phyloP scores from a whole-genome alignment of 2,888 invertebrate genomes.

The Plagodis pulveraria region DNA sequence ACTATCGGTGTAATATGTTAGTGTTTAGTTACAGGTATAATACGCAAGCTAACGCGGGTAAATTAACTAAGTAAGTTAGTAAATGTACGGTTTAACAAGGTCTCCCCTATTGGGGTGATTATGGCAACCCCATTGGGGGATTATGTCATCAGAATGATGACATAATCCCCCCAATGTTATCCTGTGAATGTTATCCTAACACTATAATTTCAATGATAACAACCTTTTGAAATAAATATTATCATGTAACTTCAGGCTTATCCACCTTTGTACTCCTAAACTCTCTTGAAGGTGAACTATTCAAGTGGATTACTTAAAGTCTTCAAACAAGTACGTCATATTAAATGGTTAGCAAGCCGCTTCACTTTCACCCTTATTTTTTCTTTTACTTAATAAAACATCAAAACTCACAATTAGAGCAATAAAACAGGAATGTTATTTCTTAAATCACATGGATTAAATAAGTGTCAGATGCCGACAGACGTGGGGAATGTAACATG shows the following conservation, averaged over 20 bases:
- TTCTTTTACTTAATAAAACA: neutral
- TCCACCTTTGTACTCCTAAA: constrained; percentile 11
- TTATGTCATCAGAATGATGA: too few species aligned
- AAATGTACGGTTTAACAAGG: too few species aligned
- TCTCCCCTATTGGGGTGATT: too few species aligned
- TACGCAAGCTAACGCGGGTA: too few species aligned
- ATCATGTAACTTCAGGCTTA: constrained; percentile 21
- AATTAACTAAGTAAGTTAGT: too few species aligned
- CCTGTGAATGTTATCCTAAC: too few species aligned
- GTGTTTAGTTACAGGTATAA: too few species aligned
- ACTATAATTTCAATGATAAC: neutral
- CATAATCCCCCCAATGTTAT: too few species aligned
- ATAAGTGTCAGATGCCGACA: constrained; percentile 54
- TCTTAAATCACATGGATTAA: constrained; percentile 60
- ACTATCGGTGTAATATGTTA: too few species aligned
- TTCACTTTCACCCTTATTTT: constrained; percentile 32
- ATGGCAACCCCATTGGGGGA: too few species aligned
- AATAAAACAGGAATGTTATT: constrained; percentile 45
- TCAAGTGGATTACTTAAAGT: constrained; percentile 42
- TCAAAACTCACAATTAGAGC: constrained; percentile 35
- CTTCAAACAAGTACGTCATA: constrained; percentile 27
- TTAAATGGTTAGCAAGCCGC: constrained; percentile 25
- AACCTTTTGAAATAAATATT: constrained; percentile 4
- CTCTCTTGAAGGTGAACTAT: constrained; percentile 35
- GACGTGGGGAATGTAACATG: constrained; percentile 34